phyloP scores from a whole-genome alignment of 2,797 vertebrate species.

The Silurus aristotelis region DNA sequence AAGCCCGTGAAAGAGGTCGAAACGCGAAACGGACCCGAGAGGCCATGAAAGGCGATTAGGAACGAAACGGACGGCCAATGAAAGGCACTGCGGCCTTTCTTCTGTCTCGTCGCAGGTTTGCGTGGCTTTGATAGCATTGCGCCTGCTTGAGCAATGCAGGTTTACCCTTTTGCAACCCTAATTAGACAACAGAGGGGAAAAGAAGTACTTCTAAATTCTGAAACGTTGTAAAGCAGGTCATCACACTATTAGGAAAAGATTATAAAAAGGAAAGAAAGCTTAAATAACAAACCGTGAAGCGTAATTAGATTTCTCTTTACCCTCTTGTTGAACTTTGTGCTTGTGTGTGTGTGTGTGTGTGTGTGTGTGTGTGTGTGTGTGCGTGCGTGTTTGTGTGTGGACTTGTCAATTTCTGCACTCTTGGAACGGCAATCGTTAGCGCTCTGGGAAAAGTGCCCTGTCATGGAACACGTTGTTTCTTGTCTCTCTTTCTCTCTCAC shows the following conservation, averaged over 20 bases:
- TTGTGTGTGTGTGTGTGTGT: not conserved
- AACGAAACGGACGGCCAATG: not conserved
- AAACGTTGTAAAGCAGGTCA: not conserved
- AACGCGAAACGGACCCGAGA: not conserved
- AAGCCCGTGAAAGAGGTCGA: not conserved
- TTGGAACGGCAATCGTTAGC: not conserved
- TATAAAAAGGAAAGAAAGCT: not conserved
- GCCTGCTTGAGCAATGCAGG: not conserved
- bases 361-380: not conserved
- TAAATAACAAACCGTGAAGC: not conserved
- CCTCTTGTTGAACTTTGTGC: not conserved
- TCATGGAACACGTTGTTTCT: slow-evolving; percentile 3
- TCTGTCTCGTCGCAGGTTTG: not conserved
- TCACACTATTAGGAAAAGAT: not conserved
- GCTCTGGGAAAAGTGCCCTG: not conserved
- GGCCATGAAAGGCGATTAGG: not conserved
- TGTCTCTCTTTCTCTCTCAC: no score
- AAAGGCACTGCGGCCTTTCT: not conserved
- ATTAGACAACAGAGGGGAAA: not conserved
- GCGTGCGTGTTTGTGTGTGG: not conserved
- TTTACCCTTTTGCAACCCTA: slow-evolving; percentile 1
- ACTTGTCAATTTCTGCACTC: not conserved
- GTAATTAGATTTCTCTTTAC: not conserved
- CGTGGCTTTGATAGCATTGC: not conserved
- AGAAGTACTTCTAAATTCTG: not conserved